Conservation (phyloP, 2,113 vertebrate species). For the Lichenostomus cassidix region DNA sequence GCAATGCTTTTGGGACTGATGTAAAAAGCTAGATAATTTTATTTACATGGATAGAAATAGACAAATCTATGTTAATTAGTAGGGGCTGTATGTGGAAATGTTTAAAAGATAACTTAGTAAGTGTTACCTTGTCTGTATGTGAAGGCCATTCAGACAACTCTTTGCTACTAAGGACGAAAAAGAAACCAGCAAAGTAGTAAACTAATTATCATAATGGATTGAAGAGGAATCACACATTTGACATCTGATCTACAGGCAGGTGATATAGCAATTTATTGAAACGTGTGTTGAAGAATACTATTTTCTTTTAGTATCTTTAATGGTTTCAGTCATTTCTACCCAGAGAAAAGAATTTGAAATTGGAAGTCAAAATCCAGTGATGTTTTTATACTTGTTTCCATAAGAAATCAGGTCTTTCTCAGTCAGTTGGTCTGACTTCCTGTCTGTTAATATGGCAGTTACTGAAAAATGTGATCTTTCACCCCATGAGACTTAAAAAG, state of each 20-base stretch:
- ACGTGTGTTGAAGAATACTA: neutral
- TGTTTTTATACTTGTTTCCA: neutral
- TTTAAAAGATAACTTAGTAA: neutral
- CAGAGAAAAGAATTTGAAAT: neutral
- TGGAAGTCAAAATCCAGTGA: neutral
- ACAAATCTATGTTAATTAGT: neutral
- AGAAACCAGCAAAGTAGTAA: neutral
- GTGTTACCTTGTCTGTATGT: neutral
- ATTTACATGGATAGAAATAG: neutral
- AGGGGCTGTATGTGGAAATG: neutral
- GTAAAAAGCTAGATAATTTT: neutral
- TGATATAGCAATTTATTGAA: neutral
- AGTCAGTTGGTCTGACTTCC: neutral
- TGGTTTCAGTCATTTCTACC: neutral
- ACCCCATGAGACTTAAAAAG: neutral
- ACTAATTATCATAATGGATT: neutral
- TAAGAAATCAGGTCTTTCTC: neutral
- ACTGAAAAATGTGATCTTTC: neutral
- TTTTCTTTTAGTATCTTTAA: neutral
- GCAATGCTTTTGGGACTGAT: neutral
- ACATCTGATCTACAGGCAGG: neutral
- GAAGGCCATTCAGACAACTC: neutral
- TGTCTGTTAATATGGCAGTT: neutral
- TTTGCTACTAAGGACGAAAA: neutral
- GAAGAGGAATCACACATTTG: neutral